These are phyloP conservation scores for Orthosia gothica DNA, from an alignment of 2,888 invertebrate genomes.

Conservation along the genomic window DNA sequence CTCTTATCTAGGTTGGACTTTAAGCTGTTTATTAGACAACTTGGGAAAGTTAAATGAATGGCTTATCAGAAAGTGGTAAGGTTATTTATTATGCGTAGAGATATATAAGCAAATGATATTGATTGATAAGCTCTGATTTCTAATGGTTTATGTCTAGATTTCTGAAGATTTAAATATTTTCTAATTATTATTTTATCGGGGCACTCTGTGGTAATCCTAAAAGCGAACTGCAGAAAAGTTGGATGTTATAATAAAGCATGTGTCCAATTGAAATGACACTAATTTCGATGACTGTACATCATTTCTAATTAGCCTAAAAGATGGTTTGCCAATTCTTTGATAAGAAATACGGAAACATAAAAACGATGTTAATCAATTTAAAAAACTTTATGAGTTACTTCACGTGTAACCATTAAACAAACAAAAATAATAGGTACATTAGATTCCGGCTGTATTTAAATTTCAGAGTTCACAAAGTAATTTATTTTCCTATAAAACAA, in stretches of 20 bases:
- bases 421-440: neutral
- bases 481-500: conserved; percentile 22
- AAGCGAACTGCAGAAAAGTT: too few relatives aligned
- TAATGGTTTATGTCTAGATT: neutral
- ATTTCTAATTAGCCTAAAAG: neutral
- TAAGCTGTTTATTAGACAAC: neutral
- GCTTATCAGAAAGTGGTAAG: conserved; percentile 1
- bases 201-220: too few relatives aligned
- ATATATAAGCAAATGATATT: neutral
- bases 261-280: too few relatives aligned
- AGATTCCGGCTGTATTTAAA: conserved; percentile 19
- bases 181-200: neutral
- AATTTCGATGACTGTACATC: too few relatives aligned
- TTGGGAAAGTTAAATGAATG: conserved; percentile 35
- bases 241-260: too few relatives aligned
- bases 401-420: neutral
- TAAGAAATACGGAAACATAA: neutral
- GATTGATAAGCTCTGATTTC: conserved; percentile 3
- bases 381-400: neutral
- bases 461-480: neutral
- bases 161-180: neutral
- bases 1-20: conserved; percentile 40
- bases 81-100: conserved; percentile 7
- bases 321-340: neutral
- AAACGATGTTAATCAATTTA: neutral